Evolutionary conservation across 2,888 invertebrate genomes (phyloP).

Genomic region (Diarsia brunnea): DNA sequence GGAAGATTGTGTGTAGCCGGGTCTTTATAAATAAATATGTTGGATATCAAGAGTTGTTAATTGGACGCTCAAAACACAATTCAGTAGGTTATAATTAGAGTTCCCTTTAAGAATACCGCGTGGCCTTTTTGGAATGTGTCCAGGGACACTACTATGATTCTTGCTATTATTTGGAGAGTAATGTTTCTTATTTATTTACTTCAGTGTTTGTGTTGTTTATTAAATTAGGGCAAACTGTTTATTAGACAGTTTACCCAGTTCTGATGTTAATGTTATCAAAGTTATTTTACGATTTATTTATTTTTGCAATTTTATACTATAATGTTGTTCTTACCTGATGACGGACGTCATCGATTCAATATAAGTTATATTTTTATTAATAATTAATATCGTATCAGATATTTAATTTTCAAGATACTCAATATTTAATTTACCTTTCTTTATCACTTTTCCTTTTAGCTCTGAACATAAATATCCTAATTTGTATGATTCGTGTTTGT

Average conservation of each 20-base stretch:
- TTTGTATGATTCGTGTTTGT: background rate
- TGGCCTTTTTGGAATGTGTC: constrained; percentile 75
- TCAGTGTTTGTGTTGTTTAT: constrained; percentile 15
- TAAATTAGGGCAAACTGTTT: constrained; percentile 13
- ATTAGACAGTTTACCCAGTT: constrained; percentile 5
- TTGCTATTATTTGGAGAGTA: constrained; percentile 41
- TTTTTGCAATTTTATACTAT: background rate
- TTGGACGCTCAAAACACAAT: constrained; percentile 80
- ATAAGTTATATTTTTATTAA: too few relatives aligned
- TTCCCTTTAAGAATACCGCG: constrained; percentile 73
- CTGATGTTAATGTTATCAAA: background rate
- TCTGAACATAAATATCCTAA: background rate
- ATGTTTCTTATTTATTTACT: constrained; percentile 40
- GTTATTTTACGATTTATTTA: too few relatives aligned
- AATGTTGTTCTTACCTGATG: background rate
- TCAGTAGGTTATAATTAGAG: constrained; percentile 78
- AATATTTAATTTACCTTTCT: background rate
- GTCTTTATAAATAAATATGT: constrained; percentile 65
- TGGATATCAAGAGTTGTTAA: constrained; percentile 72
- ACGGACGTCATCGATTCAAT: background rate
- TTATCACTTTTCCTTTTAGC: background rate
- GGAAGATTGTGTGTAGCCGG: constrained; percentile 11
- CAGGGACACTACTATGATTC: constrained; percentile 70
- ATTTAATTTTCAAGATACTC: too few relatives aligned
- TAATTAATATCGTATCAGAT: too few relatives aligned